These are phyloP conservation scores for Melinopterus prodromus DNA, from an alignment of 2,888 invertebrate species.

Conservation along the genomic window DNA sequence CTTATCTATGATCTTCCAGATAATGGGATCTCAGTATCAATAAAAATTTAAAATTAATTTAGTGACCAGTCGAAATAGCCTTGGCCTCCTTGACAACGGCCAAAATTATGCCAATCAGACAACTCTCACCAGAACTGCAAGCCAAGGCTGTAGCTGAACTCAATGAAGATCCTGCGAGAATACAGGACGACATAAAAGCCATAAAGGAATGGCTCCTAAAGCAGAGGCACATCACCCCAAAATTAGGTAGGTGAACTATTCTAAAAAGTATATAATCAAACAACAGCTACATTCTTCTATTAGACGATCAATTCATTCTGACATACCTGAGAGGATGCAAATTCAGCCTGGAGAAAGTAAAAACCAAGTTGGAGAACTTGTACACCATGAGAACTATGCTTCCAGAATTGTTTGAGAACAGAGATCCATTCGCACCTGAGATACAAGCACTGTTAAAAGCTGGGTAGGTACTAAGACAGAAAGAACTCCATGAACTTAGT, in stretches of 20 bases:
- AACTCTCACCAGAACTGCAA: conserved; percentile 59
- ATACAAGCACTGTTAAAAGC: conserved; percentile 52
- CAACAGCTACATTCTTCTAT: conserved; percentile 21
- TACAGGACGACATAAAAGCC: conserved; percentile 62
- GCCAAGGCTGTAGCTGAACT: conserved; percentile 63
- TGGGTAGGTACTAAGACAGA: conserved; percentile 56
- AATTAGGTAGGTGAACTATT: conserved; percentile 61
- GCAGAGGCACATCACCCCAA: conserved; percentile 65
- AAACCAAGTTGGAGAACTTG: conserved; percentile 68
- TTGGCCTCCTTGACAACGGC: neutral
- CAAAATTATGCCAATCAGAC: conserved; percentile 15
- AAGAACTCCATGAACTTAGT: neutral
- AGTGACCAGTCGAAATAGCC: too few species aligned
- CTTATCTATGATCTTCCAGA: neutral
- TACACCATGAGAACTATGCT: conserved; percentile 64
- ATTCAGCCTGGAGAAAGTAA: conserved; percentile 68
- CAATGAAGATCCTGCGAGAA: conserved; percentile 61
- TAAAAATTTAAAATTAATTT: too few species aligned
- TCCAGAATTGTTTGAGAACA: conserved; percentile 62
- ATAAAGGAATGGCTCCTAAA: conserved; percentile 66
- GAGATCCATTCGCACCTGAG: conserved; percentile 52
- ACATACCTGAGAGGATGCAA: conserved; percentile 71
- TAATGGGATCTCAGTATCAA: too few species aligned
- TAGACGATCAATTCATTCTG: conserved; percentile 70
- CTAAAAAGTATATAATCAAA: conserved; percentile 11